Percentiles rank a stretch among this genome's conserved stretches.
Evolutionary conservation across 2,797 vertebrate species (phyloP).

Genomic region (Sparus aurata): DNA sequence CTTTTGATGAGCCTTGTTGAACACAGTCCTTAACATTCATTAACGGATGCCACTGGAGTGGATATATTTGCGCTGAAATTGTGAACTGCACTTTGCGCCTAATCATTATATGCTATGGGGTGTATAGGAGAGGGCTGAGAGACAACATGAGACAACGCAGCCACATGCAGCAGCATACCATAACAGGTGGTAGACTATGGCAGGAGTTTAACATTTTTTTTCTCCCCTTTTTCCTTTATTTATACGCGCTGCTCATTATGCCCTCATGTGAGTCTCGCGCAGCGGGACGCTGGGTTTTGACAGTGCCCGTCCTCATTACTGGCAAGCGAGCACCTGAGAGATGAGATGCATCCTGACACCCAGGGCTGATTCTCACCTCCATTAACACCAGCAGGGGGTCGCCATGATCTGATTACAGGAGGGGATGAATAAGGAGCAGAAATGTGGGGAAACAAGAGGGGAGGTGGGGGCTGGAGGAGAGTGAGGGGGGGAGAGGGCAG

Average conservation of each 20-base stretch:
- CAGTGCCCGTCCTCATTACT: slow-evolving; percentile 86
- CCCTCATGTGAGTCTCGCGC: slow-evolving; percentile 74
- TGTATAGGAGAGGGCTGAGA: neutral
- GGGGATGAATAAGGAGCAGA: slow-evolving; percentile 64
- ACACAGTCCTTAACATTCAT: slow-evolving; percentile 38
- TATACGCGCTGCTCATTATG: slow-evolving; percentile 75
- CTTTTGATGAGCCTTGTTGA: slow-evolving; percentile 52
- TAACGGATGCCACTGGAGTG: slow-evolving; percentile 39
- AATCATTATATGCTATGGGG: slow-evolving; percentile 35
- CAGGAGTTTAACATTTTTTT: slow-evolving; percentile 62
- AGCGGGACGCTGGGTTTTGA: slow-evolving; percentile 72
- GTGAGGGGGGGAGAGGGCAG: slow-evolving; percentile 14
- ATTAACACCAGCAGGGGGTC: slow-evolving; percentile 86
- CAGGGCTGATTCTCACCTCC: slow-evolving; percentile 84
- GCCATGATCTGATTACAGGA: slow-evolving; percentile 80
- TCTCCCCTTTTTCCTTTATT: slow-evolving; percentile 57
- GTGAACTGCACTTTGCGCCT: slow-evolving; percentile 24
- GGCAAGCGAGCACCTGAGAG: slow-evolving; percentile 81
- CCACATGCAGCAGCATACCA: slow-evolving; percentile 43
- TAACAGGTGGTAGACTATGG: slow-evolving; percentile 75
- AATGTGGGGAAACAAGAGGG: slow-evolving; percentile 58
- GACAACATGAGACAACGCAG: slow-evolving; percentile 40
- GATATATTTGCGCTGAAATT: slow-evolving; percentile 21
- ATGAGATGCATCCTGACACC: slow-evolving; percentile 86
- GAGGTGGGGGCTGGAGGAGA: slow-evolving; percentile 29